Conservation (phyloP, 2,888 invertebrate genomes). For the Galeopsomyia nigrocyanea region DNA sequence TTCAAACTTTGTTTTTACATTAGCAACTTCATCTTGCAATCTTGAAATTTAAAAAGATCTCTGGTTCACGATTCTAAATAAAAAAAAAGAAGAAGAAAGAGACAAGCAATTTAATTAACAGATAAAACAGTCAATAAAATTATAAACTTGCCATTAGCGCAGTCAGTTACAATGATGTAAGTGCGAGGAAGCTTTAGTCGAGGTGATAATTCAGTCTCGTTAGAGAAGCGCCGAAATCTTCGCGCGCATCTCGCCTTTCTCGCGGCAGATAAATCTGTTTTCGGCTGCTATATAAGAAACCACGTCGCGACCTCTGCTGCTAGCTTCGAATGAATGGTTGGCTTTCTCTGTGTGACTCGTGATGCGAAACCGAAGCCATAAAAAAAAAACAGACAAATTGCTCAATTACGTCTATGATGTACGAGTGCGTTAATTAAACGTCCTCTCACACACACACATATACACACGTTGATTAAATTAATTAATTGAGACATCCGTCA, state of each 20-base stretch:
- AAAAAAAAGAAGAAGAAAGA: too few relatives aligned
- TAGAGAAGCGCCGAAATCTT: constrained; percentile 32
- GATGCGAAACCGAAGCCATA: neutral
- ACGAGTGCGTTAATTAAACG: constrained; percentile 33
- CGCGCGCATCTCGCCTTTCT: constrained; percentile 4
- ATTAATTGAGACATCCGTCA: constrained; percentile 14
- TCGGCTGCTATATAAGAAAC: constrained; percentile 23
- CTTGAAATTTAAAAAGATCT: too few relatives aligned
- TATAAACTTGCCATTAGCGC: too few relatives aligned
- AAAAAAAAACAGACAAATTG: constrained; percentile 42
- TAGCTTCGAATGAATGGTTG: too few relatives aligned
- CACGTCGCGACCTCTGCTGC: too few relatives aligned
- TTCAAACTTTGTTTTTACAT: too few relatives aligned
- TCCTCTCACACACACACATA: too few relatives aligned
- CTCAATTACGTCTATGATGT: constrained; percentile 39
- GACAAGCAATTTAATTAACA: too few relatives aligned
- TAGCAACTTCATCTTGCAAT: too few relatives aligned
- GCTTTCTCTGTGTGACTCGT: neutral
- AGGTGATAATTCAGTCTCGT: constrained; percentile 41
- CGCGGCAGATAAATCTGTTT: constrained; percentile 40
- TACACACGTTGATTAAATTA: constrained; percentile 1
- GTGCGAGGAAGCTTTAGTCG: neutral
- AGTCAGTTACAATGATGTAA: too few relatives aligned
- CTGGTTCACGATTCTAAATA: too few relatives aligned
- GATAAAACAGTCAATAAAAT: too few relatives aligned